phyloP scores from a whole-genome alignment of 2,888 invertebrate species.

The Tenthredo mesomela region DNA sequence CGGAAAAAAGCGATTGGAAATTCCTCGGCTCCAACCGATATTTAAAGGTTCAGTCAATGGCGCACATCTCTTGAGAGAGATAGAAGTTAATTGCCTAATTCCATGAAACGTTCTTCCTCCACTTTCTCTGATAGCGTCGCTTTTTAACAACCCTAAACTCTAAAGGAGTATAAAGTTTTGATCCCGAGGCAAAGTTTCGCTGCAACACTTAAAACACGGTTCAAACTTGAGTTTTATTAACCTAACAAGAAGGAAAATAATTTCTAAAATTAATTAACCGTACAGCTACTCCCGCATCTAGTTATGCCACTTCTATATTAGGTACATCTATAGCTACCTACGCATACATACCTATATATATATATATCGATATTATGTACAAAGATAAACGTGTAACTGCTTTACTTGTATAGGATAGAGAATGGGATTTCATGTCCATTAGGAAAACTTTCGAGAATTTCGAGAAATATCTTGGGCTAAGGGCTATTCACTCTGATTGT shows the following conservation, averaged over 20 bases:
- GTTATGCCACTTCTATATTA: neutral
- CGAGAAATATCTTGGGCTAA: conserved; percentile 13
- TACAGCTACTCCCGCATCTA: neutral
- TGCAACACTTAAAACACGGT: neutral
- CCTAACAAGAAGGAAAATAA: conserved; percentile 6
- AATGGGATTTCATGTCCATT: neutral
- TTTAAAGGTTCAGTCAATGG: conserved; percentile 32
- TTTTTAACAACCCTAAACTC: conserved; percentile 42
- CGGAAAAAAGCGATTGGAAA: neutral
- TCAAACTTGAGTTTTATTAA: conserved; percentile 10
- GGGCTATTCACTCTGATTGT: neutral
- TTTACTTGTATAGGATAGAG: neutral
- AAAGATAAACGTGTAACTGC: neutral
- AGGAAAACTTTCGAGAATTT: neutral
- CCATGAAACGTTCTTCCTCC: conserved; percentile 37
- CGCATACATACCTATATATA: neutral
- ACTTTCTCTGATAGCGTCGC: conserved; percentile 41
- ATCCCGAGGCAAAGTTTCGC: conserved; percentile 2
- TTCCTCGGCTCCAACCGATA: conserved; percentile 1
- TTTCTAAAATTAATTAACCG: conserved; percentile 11
- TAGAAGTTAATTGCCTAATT: conserved; percentile 43
- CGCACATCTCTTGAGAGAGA: conserved; percentile 33
- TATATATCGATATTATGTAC: neutral
- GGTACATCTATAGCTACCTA: neutral
- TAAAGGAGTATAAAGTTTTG: conserved; percentile 20